Conservation (phyloP, 2,888 invertebrate genomes). For the Tiliacea citrago region DNA sequence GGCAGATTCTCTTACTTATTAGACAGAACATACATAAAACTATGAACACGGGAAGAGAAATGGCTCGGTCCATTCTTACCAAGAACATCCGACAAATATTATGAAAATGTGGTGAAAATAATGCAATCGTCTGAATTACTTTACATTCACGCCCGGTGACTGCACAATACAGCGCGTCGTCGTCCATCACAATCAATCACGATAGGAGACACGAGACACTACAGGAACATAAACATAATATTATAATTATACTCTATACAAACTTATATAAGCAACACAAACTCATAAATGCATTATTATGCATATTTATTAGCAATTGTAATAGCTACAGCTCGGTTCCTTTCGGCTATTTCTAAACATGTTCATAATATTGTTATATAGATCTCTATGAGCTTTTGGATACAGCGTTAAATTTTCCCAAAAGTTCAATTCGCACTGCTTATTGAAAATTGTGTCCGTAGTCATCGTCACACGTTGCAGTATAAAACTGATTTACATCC, state of each 20-base stretch:
- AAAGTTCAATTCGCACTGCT: not conserved
- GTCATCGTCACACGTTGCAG: no score
- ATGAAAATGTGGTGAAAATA: slow-evolving; percentile 25
- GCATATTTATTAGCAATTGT: not conserved
- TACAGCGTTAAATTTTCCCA: not conserved
- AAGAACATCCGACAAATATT: slow-evolving; percentile 6
- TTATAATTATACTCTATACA: not conserved
- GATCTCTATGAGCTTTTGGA: not conserved
- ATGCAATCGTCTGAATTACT: slow-evolving; percentile 29
- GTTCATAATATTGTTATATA: not conserved
- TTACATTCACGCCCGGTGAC: slow-evolving; percentile 28
- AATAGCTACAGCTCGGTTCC: not conserved
- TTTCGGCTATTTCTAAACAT: not conserved
- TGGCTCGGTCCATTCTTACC: not conserved
- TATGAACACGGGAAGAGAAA: slow-evolving; percentile 23
- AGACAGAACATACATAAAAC: not conserved
- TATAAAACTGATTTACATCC: no score
- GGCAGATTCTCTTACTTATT: not conserved
- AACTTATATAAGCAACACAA: slow-evolving; percentile 1
- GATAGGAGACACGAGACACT: no score
- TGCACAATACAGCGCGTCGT: slow-evolving; percentile 20
- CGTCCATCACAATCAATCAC: slow-evolving; percentile 54
- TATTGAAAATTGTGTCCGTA: not conserved
- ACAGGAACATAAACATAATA: not conserved
- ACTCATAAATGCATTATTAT: slow-evolving; percentile 1